Conservation (phyloP, 2,888 invertebrate species). For the Drosophila demipolita region DNA sequence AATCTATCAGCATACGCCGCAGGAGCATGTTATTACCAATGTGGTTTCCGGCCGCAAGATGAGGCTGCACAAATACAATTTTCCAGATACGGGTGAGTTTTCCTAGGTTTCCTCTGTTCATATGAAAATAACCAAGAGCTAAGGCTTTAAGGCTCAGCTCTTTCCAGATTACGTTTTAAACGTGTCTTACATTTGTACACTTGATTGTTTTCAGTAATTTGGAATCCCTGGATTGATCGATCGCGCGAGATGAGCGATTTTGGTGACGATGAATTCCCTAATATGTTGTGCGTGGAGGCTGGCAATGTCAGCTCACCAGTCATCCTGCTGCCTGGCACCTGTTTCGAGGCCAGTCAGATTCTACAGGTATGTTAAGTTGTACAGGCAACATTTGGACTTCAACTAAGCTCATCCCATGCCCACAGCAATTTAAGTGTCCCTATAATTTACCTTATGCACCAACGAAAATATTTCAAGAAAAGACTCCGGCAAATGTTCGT, state of each 20-base stretch:
- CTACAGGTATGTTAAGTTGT: constrained; percentile 88
- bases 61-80: constrained; percentile 96
- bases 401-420: constrained; percentile 7
- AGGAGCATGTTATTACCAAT: constrained; percentile 96
- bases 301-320: constrained; percentile 95
- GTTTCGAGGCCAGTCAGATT: constrained; percentile 96
- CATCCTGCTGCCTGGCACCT: constrained; percentile 94
- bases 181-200: background rate
- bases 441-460: constrained; percentile 14
- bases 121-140: background rate
- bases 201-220: constrained; percentile 89
- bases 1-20: constrained; percentile 96
- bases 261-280: constrained; percentile 98
- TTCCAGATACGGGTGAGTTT: constrained; percentile 93
- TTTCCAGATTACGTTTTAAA: background rate
- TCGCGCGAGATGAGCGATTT: constrained; percentile 97
- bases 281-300: constrained; percentile 98
- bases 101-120: background rate
- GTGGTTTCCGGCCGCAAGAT: constrained; percentile 96
- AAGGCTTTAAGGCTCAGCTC: background rate
- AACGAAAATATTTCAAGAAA: background rate
- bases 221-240: constrained; percentile 98
- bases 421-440: constrained; percentile 67
- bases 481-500: background rate
- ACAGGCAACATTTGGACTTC: background rate